Percentiles rank a stretch among this genome's conserved stretches.
These are phyloP conservation scores for Mechanitis mazaeus DNA, from an alignment of 2,888 invertebrate genomes.

Conservation along the genomic window DNA sequence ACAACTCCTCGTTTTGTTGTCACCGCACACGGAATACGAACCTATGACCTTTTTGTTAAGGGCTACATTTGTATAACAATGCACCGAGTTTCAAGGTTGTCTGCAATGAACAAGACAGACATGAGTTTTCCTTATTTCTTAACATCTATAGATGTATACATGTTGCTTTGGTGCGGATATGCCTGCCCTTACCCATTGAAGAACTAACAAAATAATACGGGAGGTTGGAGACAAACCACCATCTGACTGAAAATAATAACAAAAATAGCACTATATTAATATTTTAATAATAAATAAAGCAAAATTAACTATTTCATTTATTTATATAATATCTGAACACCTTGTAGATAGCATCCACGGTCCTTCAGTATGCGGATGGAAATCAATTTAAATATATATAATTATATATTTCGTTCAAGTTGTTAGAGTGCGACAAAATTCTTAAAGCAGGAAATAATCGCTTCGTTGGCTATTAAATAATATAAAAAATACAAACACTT, in stretches of 20 bases:
- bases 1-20: slow-evolving; percentile 19
- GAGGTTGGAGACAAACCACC: not conserved
- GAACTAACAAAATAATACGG: not conserved
- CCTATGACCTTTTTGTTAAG: slow-evolving; percentile 4
- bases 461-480: slow-evolving; percentile 17
- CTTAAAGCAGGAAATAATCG: slow-evolving; percentile 18
- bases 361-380: too few relatives aligned
- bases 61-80: slow-evolving; percentile 12
- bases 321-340: too few relatives aligned
- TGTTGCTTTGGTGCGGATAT: not conserved
- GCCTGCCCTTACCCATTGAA: not conserved
- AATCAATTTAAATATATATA: too few relatives aligned
- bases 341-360: too few relatives aligned
- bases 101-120: slow-evolving; percentile 33
- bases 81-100: slow-evolving; percentile 31
- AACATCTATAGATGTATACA: slow-evolving; percentile 16
- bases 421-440: not conserved
- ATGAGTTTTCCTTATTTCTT: slow-evolving; percentile 33
- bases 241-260: too few relatives aligned
- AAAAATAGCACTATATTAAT: too few relatives aligned
- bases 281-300: too few relatives aligned
- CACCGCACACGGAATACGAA: not conserved
- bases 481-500: slow-evolving; percentile 9
- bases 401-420: too few relatives aligned
- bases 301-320: too few relatives aligned